These are phyloP conservation scores for Aegypius monachus DNA, from an alignment of 2,113 vertebrate species.

Conservation along the genomic window DNA sequence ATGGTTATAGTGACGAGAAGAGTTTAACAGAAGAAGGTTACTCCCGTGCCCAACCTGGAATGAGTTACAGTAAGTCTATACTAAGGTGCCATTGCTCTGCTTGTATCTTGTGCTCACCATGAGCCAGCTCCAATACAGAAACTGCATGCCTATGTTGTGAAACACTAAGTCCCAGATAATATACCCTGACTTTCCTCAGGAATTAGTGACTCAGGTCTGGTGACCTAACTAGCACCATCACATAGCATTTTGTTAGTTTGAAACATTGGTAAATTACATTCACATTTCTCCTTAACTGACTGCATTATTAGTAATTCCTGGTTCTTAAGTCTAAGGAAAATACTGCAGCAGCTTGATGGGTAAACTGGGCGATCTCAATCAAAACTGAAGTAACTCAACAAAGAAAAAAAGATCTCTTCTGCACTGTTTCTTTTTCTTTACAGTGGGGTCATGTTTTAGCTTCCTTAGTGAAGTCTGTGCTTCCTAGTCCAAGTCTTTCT, in stretches of 20 bases:
- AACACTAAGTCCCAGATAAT: background rate
- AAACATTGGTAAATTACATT: background rate
- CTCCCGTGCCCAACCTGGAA: background rate
- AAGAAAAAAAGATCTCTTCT: background rate
- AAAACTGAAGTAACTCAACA: background rate
- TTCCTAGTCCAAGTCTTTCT: background rate
- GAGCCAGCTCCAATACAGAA: background rate
- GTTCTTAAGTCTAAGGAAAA: background rate
- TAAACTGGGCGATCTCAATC: background rate
- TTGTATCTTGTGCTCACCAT: background rate
- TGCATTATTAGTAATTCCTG: background rate
- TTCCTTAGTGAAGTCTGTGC: background rate
- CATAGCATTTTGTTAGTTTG: background rate
- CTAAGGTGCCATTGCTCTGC: background rate
- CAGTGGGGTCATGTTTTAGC: background rate
- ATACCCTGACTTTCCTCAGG: background rate
- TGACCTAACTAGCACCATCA: background rate
- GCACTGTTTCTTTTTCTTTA: background rate
- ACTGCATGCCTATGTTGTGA: background rate
- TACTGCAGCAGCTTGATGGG: background rate
- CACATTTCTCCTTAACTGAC: background rate
- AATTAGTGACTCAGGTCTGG: background rate
- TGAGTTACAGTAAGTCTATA: background rate
- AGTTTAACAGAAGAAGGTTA: background rate
- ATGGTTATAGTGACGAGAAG: background rate